These are phyloP conservation scores for Egretta garzetta DNA, from an alignment of 2,113 vertebrate species.

Conservation along the genomic window DNA sequence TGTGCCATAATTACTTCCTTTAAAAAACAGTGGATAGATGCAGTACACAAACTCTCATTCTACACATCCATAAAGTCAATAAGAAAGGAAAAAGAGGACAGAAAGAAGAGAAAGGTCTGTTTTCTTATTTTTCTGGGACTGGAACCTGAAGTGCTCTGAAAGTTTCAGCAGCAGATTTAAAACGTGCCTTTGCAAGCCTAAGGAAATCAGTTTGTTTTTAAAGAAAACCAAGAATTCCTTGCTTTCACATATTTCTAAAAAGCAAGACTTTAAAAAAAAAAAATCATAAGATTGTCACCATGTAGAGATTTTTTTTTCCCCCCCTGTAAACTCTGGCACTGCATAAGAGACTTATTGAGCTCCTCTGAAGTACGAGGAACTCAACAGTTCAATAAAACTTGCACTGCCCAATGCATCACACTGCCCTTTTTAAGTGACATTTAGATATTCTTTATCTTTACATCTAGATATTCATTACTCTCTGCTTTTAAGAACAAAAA, in stretches of 20 bases:
- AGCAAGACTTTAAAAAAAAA: not conserved
- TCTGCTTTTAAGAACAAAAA: not conserved
- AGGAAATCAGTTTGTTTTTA: not conserved
- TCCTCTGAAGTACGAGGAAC: not conserved
- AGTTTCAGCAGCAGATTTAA: not conserved
- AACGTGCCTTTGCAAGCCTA: not conserved
- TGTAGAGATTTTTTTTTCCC: not conserved
- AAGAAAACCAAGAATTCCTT: not conserved
- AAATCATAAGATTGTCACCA: not conserved
- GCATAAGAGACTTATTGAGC: not conserved
- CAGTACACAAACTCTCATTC: not conserved
- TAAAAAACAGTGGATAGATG: not conserved
- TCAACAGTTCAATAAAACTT: not conserved
- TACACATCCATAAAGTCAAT: not conserved
- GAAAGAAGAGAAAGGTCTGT: not conserved
- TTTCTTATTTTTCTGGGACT: not conserved
- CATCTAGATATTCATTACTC: not conserved
- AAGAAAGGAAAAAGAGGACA: not conserved
- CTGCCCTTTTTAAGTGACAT: not conserved
- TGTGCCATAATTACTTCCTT: not conserved
- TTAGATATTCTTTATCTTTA: not conserved
- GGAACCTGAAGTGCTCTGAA: not conserved
- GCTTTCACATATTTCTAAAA: not conserved
- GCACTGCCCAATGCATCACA: not conserved
- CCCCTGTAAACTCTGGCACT: not conserved